These are phyloP conservation scores for Gastrophysa polygoni DNA, from an alignment of 2,888 invertebrate genomes.

Conservation along the genomic window DNA sequence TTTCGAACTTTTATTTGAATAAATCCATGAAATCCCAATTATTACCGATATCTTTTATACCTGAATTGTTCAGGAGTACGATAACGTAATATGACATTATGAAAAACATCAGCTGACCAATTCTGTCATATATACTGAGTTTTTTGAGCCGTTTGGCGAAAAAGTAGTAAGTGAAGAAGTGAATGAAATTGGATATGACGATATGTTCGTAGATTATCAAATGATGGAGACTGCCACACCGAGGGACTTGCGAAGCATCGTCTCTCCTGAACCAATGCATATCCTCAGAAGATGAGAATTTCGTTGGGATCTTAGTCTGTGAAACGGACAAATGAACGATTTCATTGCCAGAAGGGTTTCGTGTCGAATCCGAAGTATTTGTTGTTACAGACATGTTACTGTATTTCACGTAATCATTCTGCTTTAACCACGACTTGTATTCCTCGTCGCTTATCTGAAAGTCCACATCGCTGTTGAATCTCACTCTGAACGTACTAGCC, in stretches of 20 bases:
- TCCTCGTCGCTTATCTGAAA: slow-evolving; percentile 27
- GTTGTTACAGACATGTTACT: slow-evolving; percentile 20
- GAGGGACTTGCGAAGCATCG: background rate
- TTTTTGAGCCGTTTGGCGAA: slow-evolving; percentile 8
- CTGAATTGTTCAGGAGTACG: slow-evolving; percentile 14
- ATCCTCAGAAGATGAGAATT: background rate
- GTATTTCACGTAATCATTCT: slow-evolving; percentile 27
- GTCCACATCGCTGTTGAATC: slow-evolving; percentile 20
- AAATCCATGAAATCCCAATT: slow-evolving; percentile 12
- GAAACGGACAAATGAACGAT: background rate
- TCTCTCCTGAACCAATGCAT: background rate
- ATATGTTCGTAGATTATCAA: slow-evolving; percentile 31
- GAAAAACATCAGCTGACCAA: slow-evolving; percentile 27
- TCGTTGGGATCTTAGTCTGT: background rate
- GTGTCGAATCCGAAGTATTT: slow-evolving; percentile 12
- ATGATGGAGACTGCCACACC: slow-evolving; percentile 8
- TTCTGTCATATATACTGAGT: slow-evolving; percentile 21
- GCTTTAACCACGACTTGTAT: slow-evolving; percentile 32
- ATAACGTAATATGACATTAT: slow-evolving; percentile 29
- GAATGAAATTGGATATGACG: slow-evolving; percentile 25
- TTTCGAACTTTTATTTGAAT: slow-evolving; percentile 13
- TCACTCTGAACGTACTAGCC: slow-evolving; percentile 4
- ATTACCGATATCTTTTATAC: slow-evolving; percentile 15
- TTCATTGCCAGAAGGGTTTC: background rate
- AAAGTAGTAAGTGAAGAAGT: slow-evolving; percentile 18